phyloP scores from a whole-genome alignment of 1,140 invertebrate genomes.

The Sinella curviseta region DNA sequence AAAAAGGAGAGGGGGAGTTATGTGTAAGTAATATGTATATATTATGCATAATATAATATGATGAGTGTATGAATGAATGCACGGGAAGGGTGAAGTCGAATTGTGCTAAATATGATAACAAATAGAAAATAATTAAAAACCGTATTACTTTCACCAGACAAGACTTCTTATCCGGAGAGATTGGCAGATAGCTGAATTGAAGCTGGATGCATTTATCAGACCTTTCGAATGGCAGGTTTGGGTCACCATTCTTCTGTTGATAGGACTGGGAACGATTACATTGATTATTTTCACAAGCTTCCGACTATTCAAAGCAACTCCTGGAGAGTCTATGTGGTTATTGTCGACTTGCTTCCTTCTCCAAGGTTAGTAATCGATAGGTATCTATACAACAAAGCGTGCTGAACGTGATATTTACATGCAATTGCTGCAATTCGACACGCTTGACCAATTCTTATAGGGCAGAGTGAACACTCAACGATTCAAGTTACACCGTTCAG shows the following conservation, averaged over 20 bases:
- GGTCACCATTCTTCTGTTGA: slow-evolving; percentile 34
- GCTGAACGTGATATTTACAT: no score
- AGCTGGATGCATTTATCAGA: slow-evolving; percentile 36
- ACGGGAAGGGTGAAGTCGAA: no score
- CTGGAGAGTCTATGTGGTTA: slow-evolving; percentile 35
- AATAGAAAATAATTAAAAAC: no score
- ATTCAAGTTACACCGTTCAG: slow-evolving; percentile 33
- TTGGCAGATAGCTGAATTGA: slow-evolving; percentile 37
- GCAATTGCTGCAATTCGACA: no score
- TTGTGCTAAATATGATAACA: no score
- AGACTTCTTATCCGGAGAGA: slow-evolving; percentile 42
- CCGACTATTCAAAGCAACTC: slow-evolving; percentile 30
- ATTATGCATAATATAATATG: no score
- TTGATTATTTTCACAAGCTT: slow-evolving; percentile 33
- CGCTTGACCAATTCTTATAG: background rate
- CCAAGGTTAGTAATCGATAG: slow-evolving; percentile 42
- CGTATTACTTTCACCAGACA: slow-evolving; percentile 33
- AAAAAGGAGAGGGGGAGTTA: no score
- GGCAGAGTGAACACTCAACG: slow-evolving; percentile 30
- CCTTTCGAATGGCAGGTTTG: slow-evolving; percentile 45
- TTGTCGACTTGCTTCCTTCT: slow-evolving; percentile 40
- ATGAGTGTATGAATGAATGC: no score
- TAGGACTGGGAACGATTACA: slow-evolving; percentile 36
- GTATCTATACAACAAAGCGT: no score
- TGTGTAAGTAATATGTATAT: no score